Conservation (phyloP, 1,140 invertebrate species). For the Tetragnatha versicolor region DNA sequence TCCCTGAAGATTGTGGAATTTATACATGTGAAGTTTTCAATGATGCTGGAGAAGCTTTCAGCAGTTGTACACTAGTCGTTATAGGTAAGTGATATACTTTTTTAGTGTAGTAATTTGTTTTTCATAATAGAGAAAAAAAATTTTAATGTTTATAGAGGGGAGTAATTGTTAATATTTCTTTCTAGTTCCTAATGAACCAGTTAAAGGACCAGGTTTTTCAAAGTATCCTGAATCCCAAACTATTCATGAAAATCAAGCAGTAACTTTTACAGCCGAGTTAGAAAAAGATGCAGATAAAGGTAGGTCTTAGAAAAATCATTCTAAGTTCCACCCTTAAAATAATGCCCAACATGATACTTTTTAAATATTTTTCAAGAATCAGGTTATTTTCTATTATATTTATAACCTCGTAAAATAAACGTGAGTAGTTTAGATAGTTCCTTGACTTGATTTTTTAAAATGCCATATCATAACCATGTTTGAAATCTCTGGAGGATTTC, state of each 20-base stretch:
- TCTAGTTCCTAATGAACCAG: conserved; percentile 86
- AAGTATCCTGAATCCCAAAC: conserved; percentile 90
- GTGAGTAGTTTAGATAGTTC: no score
- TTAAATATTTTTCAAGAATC: no score
- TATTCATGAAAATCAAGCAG: conserved; percentile 79
- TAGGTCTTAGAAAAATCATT: no score
- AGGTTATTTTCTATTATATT: no score
- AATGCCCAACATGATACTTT: no score
- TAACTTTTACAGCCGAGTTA: conserved; percentile 81
- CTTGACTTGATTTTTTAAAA: no score
- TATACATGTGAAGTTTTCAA: conserved; percentile 95
- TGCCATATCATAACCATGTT: no score
- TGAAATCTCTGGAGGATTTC: no score
- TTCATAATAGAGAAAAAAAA: no score
- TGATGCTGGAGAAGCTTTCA: conserved; percentile 81
- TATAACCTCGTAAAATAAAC: no score
- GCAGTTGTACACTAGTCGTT: conserved; percentile 87
- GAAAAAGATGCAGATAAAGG: conserved; percentile 74
- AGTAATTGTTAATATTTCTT: conserved; percentile 75
- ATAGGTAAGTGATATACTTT: conserved; percentile 72
- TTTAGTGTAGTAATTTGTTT: neutral
- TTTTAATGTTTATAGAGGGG: conserved; percentile 70
- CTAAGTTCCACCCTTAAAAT: no score
- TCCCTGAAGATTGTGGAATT: conserved; percentile 84
- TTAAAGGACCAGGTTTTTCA: conserved; percentile 81